A percentile compares a stretch with the other conserved stretches of the same genome.
Evolutionary conservation across 2,888 invertebrate genomes (phyloP).

Genomic region (Apamea anceps): DNA sequence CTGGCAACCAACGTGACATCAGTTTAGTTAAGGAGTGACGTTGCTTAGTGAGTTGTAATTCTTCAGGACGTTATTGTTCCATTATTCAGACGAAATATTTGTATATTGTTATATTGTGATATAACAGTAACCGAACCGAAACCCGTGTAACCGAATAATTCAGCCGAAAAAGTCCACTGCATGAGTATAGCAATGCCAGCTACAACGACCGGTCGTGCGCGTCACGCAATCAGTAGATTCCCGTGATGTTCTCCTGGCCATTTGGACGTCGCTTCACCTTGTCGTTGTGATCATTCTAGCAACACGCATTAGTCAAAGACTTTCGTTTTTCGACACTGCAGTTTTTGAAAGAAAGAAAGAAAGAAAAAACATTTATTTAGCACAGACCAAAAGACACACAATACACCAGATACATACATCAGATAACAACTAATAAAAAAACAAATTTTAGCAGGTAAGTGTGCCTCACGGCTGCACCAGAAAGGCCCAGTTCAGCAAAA

Average conservation of each 20-base stretch:
- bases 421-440: too few species aligned
- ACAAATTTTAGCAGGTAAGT: too few species aligned
- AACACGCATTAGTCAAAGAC: not conserved
- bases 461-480: too few species aligned
- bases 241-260: not conserved
- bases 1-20: conserved; percentile 48
- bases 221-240: too few species aligned
- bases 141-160: not conserved
- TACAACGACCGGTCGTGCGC: too few species aligned
- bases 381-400: too few species aligned
- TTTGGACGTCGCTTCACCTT: not conserved
- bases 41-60: not conserved
- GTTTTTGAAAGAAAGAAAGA: too few species aligned
- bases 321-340: not conserved
- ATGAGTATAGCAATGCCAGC: not conserved
- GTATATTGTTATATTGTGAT: too few species aligned
- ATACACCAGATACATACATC: too few species aligned
- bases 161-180: not conserved
- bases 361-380: too few species aligned
- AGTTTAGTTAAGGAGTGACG: not conserved
- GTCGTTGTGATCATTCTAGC: not conserved
- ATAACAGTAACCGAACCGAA: too few species aligned
- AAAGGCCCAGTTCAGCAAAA: too few species aligned
- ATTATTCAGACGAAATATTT: not conserved
- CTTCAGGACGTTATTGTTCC: not conserved